Conservation (phyloP, 2,797 vertebrate species). For the Spinus pinus region DNA sequence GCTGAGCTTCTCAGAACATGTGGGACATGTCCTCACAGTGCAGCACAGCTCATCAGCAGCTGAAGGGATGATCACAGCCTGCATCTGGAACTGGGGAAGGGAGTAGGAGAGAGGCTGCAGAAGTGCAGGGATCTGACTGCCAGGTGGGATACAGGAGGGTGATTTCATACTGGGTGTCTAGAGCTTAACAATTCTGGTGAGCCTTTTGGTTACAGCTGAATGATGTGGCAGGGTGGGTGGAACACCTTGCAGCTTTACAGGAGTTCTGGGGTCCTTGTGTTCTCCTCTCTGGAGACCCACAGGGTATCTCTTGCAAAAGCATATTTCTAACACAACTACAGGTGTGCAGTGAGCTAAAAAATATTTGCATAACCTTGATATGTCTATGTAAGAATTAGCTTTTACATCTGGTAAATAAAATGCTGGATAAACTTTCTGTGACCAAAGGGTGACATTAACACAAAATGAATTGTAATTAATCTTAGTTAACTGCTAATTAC, state of each 20-base stretch:
- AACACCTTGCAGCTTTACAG: neutral
- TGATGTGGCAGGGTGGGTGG: neutral
- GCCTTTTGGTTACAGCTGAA: neutral
- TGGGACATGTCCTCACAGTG: neutral
- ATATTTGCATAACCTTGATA: conserved; percentile 47
- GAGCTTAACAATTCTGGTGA: neutral
- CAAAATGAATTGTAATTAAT: conserved; percentile 75
- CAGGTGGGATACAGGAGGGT: neutral
- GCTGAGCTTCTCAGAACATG: neutral
- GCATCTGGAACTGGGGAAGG: neutral
- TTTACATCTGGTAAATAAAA: conserved; percentile 58
- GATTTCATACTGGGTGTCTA: neutral
- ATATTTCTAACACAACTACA: conserved; percentile 18
- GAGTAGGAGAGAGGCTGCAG: neutral
- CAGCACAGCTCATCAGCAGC: neutral
- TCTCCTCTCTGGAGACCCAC: neutral
- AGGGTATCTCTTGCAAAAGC: neutral
- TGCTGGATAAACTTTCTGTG: conserved; percentile 63
- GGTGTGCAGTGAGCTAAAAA: neutral
- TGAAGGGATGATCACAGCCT: neutral
- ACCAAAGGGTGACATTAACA: conserved; percentile 69
- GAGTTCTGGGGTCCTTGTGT: neutral
- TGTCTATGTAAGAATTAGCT: conserved; percentile 41
- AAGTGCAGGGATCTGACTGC: neutral
- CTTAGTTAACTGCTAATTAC: conserved; percentile 75